Conservation (phyloP, 2,113 vertebrate genomes). For the Thalassoma bifasciatum region DNA sequence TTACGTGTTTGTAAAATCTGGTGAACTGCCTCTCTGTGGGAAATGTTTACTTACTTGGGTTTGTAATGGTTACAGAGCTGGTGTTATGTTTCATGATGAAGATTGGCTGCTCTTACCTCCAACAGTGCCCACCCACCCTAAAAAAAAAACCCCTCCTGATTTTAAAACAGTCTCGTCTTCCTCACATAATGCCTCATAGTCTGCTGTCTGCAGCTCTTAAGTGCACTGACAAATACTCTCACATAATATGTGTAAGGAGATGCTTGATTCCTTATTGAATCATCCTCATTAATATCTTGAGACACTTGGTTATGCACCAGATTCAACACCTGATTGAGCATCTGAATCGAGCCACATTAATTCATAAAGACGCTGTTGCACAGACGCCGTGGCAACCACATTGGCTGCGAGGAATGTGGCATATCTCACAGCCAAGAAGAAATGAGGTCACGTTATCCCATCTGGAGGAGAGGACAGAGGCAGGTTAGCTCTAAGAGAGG, state of each 20-base stretch:
- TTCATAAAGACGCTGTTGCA: constrained; percentile 60
- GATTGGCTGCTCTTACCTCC: constrained; percentile 49
- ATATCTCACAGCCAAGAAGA: constrained; percentile 54
- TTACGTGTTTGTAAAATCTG: constrained; percentile 32
- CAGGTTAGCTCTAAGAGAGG: constrained; percentile 74
- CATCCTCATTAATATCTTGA: constrained; percentile 56
- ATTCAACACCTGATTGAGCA: constrained; percentile 64
- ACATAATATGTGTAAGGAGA: constrained; percentile 6
- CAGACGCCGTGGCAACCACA: constrained; percentile 54
- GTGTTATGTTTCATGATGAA: constrained; percentile 60
- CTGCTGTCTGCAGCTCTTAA: background rate
- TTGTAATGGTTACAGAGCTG: constrained; percentile 37
- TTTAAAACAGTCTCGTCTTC: constrained; percentile 24
- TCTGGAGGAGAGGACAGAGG: constrained; percentile 76
- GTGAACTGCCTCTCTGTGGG: constrained; percentile 18
- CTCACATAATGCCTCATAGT: constrained; percentile 8
- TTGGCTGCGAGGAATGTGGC: constrained; percentile 55
- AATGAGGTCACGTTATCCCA: constrained; percentile 77
- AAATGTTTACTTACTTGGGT: constrained; percentile 40
- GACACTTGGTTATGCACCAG: constrained; percentile 53
- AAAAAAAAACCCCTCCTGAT: constrained; percentile 45
- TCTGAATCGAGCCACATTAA: constrained; percentile 64
- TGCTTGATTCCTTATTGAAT: constrained; percentile 36
- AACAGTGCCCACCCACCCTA: constrained; percentile 27
- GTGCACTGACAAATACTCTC: background rate